Evolutionary conservation across 1,140 invertebrate species (phyloP), one percentile per base, ranked within the genome.

Genomic region (Drosophila sucinea): DNA sequence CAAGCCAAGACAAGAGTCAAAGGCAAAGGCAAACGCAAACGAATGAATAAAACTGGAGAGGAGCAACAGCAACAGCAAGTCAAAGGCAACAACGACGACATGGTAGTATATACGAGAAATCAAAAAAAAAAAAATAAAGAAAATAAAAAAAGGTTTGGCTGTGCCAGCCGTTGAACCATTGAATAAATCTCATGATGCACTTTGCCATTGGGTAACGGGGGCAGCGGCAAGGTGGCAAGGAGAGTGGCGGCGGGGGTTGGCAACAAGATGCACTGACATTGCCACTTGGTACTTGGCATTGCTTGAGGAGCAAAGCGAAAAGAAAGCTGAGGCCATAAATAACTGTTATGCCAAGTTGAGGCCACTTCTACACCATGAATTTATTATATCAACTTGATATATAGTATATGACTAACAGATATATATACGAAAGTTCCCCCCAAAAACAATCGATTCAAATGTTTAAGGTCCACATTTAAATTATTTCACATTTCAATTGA

Each of bases 111-210:
- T 10, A 11, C 10, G 11, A 11, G 10, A 1, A 40, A 40, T 3
- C 3, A 40, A 40, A 3, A 40, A 23, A 6, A 44, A 25, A 58
- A 25, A 35, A 29, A 30, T 56, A 67, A 70, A 67, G 57, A 58
- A 54, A 75, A 27, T 60, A 65, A 75, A 73, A 66, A 58, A 75
- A 77, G 75, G 75, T 74, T 85, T 85, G 81, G 81, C 81, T 61
- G 29, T 33, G 27, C 35, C 35, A n/a, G 29, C n/a, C 55, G 35
- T 38, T 38, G 44, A 51, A 51, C 44, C 65, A 60, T 67, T 67
- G 56, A 60, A 67, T 67, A 67, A 75, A 75, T 75, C 65, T 60
- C 30, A 35, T 35, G 32, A 58, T 58, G 56, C 56, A 58, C 56
- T 58, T 58, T 58, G 56, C 56, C 56, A 58, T 58, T 35, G n/a